phyloP scores from a whole-genome alignment of 2,797 vertebrate genomes.

The Hydrocynus forskahlii region DNA sequence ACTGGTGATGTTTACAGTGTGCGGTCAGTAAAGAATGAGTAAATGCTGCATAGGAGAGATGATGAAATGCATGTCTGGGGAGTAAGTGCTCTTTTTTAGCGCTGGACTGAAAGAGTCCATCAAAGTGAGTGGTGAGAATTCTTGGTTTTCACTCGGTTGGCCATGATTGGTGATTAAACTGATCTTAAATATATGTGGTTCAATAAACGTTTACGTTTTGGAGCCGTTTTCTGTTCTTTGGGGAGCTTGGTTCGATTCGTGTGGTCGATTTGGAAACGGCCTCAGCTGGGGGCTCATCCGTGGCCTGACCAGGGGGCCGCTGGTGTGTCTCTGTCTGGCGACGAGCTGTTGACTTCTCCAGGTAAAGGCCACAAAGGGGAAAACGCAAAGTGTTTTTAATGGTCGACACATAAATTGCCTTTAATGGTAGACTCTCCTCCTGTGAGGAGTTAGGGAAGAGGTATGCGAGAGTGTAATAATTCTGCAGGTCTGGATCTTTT shows the following conservation, averaged over 20 bases:
- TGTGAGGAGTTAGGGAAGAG: conserved; percentile 26
- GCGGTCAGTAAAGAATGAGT: neutral
- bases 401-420: conserved; percentile 15
- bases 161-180: neutral
- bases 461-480: conserved; percentile 10
- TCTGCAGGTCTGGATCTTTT: conserved; percentile 31
- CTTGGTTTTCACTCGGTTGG: neutral
- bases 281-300: neutral
- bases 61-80: neutral
- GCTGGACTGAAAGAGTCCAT: neutral
- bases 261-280: neutral
- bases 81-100: neutral
- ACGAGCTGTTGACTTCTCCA: conserved; percentile 42
- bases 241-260: conserved; percentile 8
- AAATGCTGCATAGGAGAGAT: too few relatives aligned
- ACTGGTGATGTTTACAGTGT: neutral
- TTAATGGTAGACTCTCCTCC: conserved; percentile 35
- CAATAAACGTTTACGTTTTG: neutral
- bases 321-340: conserved; percentile 5
- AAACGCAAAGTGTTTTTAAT: conserved; percentile 29
- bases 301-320: neutral
- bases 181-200: neutral
- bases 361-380: conserved; percentile 48
- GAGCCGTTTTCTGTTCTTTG: conserved; percentile 7
- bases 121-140: neutral